These are phyloP conservation scores for Shinisaurus crocodilurus DNA, from an alignment of 2,113 vertebrate genomes.

Conservation along the genomic window DNA sequence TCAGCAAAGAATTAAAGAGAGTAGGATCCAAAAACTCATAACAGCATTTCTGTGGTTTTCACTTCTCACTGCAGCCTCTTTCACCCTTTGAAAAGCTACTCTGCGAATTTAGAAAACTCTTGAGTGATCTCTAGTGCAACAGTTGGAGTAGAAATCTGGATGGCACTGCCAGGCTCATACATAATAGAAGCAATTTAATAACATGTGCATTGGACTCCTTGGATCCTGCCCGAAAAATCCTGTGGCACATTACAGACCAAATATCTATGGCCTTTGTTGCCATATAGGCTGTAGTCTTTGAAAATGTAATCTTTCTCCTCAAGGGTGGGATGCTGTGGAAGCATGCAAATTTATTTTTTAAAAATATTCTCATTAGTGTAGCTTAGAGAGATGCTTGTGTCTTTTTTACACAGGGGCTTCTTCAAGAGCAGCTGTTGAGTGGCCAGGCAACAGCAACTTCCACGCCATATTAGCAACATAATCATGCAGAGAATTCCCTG, in stretches of 20 bases:
- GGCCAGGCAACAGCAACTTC: slow-evolving; percentile 1
- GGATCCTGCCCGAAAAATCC: background rate
- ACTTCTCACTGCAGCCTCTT: background rate
- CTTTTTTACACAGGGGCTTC: slow-evolving; percentile 2
- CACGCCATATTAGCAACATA: slow-evolving; percentile 30
- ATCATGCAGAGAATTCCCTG: slow-evolving; percentile 4
- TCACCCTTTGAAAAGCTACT: background rate
- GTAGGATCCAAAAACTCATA: background rate
- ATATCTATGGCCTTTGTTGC: background rate
- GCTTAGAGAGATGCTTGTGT: slow-evolving; percentile 33
- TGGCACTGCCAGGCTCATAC: no score
- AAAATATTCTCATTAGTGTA: slow-evolving; percentile 52
- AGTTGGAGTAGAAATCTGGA: background rate
- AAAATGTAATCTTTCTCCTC: background rate
- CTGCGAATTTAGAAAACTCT: background rate
- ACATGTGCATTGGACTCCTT: background rate
- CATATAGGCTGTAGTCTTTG: background rate
- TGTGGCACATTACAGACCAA: background rate
- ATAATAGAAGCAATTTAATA: background rate
- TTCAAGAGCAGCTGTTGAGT: slow-evolving; percentile 29
- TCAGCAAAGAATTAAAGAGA: background rate
- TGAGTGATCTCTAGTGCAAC: background rate
- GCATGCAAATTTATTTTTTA: slow-evolving; percentile 28
- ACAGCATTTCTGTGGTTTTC: background rate
- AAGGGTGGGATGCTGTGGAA: background rate